phyloP scores from a whole-genome alignment of 2,888 invertebrate genomes.

The Clivina fossor region DNA sequence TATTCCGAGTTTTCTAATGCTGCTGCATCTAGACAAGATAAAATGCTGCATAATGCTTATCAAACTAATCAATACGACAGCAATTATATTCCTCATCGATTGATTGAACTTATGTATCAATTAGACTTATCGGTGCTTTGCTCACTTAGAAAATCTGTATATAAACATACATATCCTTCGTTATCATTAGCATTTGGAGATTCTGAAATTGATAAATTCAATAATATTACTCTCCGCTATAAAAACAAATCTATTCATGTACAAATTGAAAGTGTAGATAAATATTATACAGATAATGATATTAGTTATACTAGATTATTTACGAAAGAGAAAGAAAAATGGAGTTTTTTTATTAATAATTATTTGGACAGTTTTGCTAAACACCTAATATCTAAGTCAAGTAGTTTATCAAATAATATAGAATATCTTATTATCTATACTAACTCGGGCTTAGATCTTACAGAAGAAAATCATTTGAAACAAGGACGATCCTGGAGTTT shows the following conservation, averaged over 20 bases:
- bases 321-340: slow-evolving; percentile 39
- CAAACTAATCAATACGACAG: slow-evolving; percentile 25
- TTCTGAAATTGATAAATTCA: slow-evolving; percentile 40
- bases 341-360: slow-evolving; percentile 39
- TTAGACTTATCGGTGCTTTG: slow-evolving; percentile 43
- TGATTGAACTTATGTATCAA: slow-evolving; percentile 42
- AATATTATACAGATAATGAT: slow-evolving; percentile 38
- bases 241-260: slow-evolving; percentile 41
- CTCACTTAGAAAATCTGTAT: slow-evolving; percentile 38
- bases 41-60: slow-evolving; percentile 1
- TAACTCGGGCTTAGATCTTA: slow-evolving; percentile 41
- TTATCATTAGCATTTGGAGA: slow-evolving; percentile 42
- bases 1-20: slow-evolving; percentile 6
- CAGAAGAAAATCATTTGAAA: slow-evolving; percentile 39
- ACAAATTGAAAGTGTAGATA: slow-evolving; percentile 41
- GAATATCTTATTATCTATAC: slow-evolving; percentile 43
- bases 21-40: slow-evolving; percentile 7
- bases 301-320: slow-evolving; percentile 42
- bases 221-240: slow-evolving; percentile 40
- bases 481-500: slow-evolving; percentile 34
- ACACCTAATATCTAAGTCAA: slow-evolving; percentile 35
- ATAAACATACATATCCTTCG: slow-evolving; percentile 43
- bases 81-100: slow-evolving; percentile 40
- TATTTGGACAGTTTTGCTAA: slow-evolving; percentile 43
- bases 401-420: slow-evolving; percentile 37